phyloP scores from a whole-genome alignment of 1,140 invertebrate genomes.

The Dufourea novaeangliae region DNA sequence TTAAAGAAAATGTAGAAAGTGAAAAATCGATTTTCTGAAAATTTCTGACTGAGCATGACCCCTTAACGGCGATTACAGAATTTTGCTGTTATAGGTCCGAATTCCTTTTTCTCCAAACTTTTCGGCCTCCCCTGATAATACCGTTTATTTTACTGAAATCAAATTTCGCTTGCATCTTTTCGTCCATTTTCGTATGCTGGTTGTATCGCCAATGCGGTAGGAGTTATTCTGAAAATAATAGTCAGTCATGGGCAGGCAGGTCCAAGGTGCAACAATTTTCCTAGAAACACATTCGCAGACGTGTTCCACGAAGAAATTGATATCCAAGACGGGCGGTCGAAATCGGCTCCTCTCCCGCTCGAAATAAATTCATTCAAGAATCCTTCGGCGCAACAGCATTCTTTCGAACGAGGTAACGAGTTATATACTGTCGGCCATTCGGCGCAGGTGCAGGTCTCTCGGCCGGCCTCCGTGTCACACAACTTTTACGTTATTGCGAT shows the following conservation, averaged over 20 bases:
- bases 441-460: conserved; percentile 6
- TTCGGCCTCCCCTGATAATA: no score
- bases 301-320: background rate
- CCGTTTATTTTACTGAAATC: no score
- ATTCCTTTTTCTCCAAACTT: no score
- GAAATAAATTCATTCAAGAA: conserved; percentile 3
- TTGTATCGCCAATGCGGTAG: background rate
- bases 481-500: conserved; percentile 36
- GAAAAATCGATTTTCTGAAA: no score
- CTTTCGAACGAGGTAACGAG: background rate
- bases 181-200: no score
- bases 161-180: no score
- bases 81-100: no score
- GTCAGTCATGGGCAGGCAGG: background rate
- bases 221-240: background rate
- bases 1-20: no score
- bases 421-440: conserved; percentile 6
- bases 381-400: conserved; percentile 5
- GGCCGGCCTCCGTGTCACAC: background rate
- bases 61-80: no score
- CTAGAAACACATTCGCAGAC: background rate
- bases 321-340: background rate
- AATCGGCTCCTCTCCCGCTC: background rate
- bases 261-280: background rate
- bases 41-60: no score